A percentile compares a stretch with the other conserved stretches of the same genome.
Evolutionary conservation across 2,888 invertebrate species (phyloP).

Genomic region (Apamea sordens): DNA sequence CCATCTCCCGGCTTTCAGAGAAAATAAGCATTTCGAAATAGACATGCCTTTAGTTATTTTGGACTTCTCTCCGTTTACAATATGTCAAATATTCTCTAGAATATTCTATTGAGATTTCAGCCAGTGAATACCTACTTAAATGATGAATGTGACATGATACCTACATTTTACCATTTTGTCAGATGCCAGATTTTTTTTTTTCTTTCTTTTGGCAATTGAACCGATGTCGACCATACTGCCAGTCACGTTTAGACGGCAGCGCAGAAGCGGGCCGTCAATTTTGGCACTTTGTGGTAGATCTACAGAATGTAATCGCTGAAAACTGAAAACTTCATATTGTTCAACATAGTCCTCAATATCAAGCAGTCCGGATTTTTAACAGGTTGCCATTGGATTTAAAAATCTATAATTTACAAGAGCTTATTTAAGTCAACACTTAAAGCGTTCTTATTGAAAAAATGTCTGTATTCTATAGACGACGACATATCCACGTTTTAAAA

Average conservation of each 20-base stretch:
- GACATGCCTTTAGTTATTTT: constrained; percentile 44
- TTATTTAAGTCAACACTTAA: too few relatives aligned
- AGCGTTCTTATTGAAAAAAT: too few relatives aligned
- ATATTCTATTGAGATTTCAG: constrained; percentile 6
- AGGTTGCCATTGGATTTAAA: too few relatives aligned
- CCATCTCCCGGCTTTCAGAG: constrained; percentile 16
- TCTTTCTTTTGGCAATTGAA: background rate
- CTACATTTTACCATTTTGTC: too few relatives aligned
- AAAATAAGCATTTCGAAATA: constrained; percentile 52
- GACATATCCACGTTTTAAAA: too few relatives aligned
- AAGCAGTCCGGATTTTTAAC: too few relatives aligned
- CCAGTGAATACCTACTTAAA: background rate
- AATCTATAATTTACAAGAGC: too few relatives aligned
- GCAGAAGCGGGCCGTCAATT: background rate
- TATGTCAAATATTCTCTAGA: background rate
- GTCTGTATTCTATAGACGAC: too few relatives aligned
- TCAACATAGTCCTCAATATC: too few relatives aligned
- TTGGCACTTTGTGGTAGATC: background rate
- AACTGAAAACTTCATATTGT: too few relatives aligned
- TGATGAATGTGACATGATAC: background rate
- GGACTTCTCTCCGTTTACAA: constrained; percentile 8
- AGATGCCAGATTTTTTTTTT: background rate
- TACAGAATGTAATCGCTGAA: background rate
- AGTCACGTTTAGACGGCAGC: background rate
- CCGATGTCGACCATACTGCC: background rate